Percentiles rank a stretch among this genome's conserved stretches.
These are phyloP conservation scores for Diadegma fenestrale DNA, from an alignment of 2,888 invertebrate genomes.

Conservation along the genomic window DNA sequence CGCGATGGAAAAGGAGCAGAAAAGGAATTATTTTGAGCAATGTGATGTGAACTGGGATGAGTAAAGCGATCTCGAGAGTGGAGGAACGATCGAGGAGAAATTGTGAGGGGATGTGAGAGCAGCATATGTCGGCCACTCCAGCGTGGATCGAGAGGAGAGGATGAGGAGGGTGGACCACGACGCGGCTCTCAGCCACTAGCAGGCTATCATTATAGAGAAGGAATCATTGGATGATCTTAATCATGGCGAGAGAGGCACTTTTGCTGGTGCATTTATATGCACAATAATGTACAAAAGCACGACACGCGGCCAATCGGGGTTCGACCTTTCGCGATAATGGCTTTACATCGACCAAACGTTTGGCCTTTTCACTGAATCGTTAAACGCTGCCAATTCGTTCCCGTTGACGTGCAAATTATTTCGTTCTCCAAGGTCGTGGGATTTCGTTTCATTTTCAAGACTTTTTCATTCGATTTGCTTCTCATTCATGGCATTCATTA, in stretches of 20 bases:
- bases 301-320: slow-evolving; percentile 80
- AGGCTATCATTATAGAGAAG: slow-evolving; percentile 85
- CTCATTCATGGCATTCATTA: no score
- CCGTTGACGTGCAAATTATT: background rate
- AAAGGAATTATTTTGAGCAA: slow-evolving; percentile 72
- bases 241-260: slow-evolving; percentile 82
- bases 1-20: slow-evolving; percentile 18
- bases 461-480: background rate
- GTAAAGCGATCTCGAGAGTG: slow-evolving; percentile 51
- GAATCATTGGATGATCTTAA: slow-evolving; percentile 85
- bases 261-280: slow-evolving; percentile 72
- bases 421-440: background rate
- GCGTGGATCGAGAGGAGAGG: slow-evolving; percentile 21
- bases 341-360: background rate
- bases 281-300: slow-evolving; percentile 65
- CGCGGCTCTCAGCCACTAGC: slow-evolving; percentile 74
- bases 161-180: slow-evolving; percentile 57
- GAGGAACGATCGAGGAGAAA: slow-evolving; percentile 24
- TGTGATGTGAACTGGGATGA: slow-evolving; percentile 45
- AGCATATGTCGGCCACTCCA: slow-evolving; percentile 32
- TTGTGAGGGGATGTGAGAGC: slow-evolving; percentile 62
- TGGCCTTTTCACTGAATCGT: background rate
- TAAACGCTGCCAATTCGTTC: background rate
- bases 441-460: background rate
- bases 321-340: slow-evolving; percentile 73